Evolutionary conservation across 1,140 invertebrate species (phyloP), one percentile per base, ranked within the genome.

Genomic region (Ceratina japonica): DNA sequence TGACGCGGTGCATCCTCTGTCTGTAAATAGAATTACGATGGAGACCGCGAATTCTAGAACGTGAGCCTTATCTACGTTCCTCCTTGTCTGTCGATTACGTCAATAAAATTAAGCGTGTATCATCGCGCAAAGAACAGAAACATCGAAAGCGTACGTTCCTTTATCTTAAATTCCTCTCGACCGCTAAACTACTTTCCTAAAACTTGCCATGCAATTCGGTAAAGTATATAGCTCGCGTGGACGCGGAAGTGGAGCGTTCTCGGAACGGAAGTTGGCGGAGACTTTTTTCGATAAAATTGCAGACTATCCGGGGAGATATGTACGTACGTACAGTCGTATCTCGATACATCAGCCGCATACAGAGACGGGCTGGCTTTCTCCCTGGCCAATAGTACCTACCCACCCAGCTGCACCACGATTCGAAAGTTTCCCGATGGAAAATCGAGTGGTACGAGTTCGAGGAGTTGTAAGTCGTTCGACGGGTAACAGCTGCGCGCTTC

Each of bases 271-370:
- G 52, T 58, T 58, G 1, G n/a, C 12, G 15, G 10, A 15, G 10
- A 52, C 16, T 37, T 58, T 58, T 58, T 10, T 37, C 37, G 37
- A 70, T 70, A 70, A 70, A 70, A 58, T 58, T 54, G 18, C 13
- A 15, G n/a, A 12, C n/a, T 8, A 22, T 15, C 13, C 20, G 37
- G 3, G 54, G 37, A 59, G 70, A 72, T 59, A 59, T n/a, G 68
- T 27, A 44, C 10, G 37, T 44, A 44, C 37, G 37, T 44, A 44
- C 37, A 18, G 52, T 15, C 54, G 70, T 61, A 72, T 49, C 70
- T n/a, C 56, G 70, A 61, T 72, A 44, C 56, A 72, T 62, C 54
- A 72, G 15, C 70, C 37, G 37, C 37, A 44, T 44, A 8, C 52
- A 10, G 20, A 44, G 37, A 61, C 20, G 61, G 61, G 37, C 24